Conservation (phyloP, 2,113 vertebrate species). For the Menura novaehollandiae region DNA sequence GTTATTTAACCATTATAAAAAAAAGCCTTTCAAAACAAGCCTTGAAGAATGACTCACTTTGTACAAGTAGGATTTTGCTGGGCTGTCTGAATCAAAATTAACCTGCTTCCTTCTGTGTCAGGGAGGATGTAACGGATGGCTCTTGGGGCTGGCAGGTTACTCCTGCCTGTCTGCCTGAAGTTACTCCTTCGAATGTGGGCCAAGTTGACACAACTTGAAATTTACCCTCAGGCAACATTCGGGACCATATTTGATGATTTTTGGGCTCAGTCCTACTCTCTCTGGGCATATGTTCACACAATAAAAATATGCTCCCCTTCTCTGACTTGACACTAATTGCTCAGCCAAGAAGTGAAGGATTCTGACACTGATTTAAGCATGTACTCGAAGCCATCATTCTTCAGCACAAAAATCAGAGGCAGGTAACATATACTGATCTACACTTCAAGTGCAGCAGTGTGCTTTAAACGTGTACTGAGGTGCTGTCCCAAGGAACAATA, state of each 20-base stretch:
- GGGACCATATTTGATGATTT: constrained; percentile 14
- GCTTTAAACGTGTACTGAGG: background rate
- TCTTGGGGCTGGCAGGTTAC: background rate
- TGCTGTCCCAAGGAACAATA: background rate
- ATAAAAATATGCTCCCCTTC: constrained; percentile 30
- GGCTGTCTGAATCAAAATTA: constrained; percentile 56
- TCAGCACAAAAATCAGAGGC: background rate
- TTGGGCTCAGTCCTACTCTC: constrained; percentile 9
- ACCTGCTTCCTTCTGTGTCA: constrained; percentile 25
- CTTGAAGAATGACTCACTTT: constrained; percentile 14
- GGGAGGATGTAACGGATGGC: constrained; percentile 1
- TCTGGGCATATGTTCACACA: constrained; percentile 14
- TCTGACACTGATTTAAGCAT: background rate
- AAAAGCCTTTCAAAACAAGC: background rate
- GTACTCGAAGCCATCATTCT: background rate
- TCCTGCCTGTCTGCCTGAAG: background rate
- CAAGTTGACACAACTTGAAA: constrained; percentile 6
- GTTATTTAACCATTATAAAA: constrained; percentile 47
- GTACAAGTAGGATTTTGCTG: background rate
- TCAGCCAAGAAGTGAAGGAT: constrained; percentile 6
- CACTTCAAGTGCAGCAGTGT: background rate
- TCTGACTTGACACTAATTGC: constrained; percentile 16
- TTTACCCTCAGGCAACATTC: constrained; percentile 11
- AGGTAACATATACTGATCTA: background rate
- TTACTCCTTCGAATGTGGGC: background rate